Percentiles rank a stretch among this genome's conserved stretches.
Conservation (phyloP, 2,113 vertebrate genomes). For the Toxostoma redivivum region DNA sequence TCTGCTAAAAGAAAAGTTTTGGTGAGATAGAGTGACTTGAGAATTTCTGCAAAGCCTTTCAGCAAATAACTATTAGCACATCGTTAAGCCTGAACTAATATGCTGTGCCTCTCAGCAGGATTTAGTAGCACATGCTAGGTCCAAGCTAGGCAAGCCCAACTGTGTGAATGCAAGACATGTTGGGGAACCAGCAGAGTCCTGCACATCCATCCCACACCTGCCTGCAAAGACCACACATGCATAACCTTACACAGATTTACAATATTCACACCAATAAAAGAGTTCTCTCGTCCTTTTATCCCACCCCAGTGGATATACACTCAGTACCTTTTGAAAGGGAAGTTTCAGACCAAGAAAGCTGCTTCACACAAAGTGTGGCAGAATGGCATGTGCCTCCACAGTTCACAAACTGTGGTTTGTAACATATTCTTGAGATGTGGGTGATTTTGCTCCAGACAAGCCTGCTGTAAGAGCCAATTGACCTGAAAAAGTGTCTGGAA, state of each 20-base stretch:
- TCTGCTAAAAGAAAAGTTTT: background rate
- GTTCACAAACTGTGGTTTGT: background rate
- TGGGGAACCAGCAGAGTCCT: background rate
- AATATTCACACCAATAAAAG: background rate
- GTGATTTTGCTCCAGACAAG: background rate
- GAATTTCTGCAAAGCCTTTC: background rate
- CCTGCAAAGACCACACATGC: background rate
- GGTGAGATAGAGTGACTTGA: background rate
- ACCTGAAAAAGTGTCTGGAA: background rate
- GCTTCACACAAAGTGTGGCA: background rate
- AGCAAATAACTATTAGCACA: background rate
- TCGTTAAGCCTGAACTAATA: background rate
- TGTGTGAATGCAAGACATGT: rapidly evolving
- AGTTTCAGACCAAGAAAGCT: background rate
- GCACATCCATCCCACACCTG: background rate
- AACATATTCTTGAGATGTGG: background rate
- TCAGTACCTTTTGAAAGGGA: background rate
- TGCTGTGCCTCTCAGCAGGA: background rate
- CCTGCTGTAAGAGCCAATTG: background rate
- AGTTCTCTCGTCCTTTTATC: background rate
- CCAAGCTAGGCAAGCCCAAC: background rate
- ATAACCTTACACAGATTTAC: background rate
- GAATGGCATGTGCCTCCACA: rapidly evolving
- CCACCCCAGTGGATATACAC: background rate
- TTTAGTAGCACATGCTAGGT: background rate